phyloP scores from a whole-genome alignment of 2,113 vertebrate genomes.

The Sphaerodactylus townsendi region DNA sequence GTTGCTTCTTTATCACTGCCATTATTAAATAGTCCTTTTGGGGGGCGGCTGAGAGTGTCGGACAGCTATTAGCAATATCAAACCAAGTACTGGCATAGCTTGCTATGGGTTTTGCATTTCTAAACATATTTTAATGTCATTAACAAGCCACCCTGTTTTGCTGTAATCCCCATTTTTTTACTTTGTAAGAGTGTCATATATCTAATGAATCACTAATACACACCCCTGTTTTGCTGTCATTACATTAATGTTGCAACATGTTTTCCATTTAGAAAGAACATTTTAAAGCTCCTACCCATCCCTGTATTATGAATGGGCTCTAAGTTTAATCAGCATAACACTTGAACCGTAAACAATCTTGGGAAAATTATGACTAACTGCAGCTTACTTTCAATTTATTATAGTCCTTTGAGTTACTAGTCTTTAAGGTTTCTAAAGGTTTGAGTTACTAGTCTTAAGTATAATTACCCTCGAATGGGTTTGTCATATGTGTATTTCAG shows the following conservation, averaged over 20 bases:
- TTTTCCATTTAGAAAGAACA: constrained; percentile 12
- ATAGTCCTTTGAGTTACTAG: background rate
- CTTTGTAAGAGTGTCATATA: background rate
- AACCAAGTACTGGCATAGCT: background rate
- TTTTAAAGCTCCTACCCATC: background rate
- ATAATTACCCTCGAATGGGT: background rate
- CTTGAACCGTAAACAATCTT: background rate
- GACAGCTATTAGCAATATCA: too few relatives aligned
- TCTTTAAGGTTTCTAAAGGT: background rate
- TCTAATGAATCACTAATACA: constrained; percentile 10
- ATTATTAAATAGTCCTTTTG: background rate
- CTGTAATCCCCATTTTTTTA: background rate
- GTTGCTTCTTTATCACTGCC: background rate
- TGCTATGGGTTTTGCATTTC: background rate
- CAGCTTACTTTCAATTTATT: background rate
- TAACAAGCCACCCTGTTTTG: background rate
- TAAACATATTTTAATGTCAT: background rate
- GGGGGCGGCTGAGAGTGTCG: background rate
- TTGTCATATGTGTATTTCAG: background rate
- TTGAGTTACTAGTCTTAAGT: background rate
- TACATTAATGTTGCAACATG: background rate
- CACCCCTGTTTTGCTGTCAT: constrained; percentile 11
- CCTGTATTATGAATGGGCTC: background rate
- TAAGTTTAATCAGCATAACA: background rate
- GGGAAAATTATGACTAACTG: background rate